Evolutionary conservation across 2,888 invertebrate species (phyloP).

Genomic region (Phyllotreta cruciferae): DNA sequence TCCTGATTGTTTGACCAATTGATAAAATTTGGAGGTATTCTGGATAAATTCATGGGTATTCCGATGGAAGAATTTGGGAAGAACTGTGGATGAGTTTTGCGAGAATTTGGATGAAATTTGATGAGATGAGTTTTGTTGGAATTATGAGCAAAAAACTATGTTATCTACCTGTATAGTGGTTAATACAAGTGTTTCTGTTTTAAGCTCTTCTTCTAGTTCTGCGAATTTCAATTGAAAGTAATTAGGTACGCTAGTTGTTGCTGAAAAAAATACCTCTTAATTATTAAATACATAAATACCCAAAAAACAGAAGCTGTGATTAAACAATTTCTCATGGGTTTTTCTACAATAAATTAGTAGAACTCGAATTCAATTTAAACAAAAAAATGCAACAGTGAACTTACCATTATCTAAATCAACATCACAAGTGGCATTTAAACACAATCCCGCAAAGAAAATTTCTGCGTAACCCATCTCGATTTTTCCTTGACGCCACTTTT

Average conservation of each 20-base stretch:
- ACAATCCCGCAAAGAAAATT: constrained; percentile 42
- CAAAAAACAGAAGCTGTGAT: not conserved
- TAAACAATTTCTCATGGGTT: not conserved
- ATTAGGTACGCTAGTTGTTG: not conserved
- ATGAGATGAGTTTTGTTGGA: not conserved
- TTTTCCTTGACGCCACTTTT: constrained; percentile 27
- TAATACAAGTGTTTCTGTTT: constrained; percentile 40
- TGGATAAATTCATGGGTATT: too few relatives aligned
- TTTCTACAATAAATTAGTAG: not conserved
- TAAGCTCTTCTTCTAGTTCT: constrained; percentile 36
- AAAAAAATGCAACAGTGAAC: constrained; percentile 4
- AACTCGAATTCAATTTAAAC: not conserved
- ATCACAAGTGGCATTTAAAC: constrained; percentile 45
- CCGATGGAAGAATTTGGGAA: too few relatives aligned
- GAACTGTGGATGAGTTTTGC: too few relatives aligned
- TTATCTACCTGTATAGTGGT: constrained; percentile 43
- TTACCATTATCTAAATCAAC: constrained; percentile 39
- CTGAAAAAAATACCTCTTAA: not conserved
- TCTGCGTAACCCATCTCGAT: constrained; percentile 43
- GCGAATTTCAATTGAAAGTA: constrained; percentile 11
- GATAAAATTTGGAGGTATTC: too few relatives aligned
- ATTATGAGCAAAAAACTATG: not conserved
- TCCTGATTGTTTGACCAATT: too few relatives aligned
- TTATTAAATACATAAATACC: not conserved
- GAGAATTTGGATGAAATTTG: too few relatives aligned